A percentile compares a stretch with the other conserved stretches of the same genome.
Evolutionary conservation across 1,140 invertebrate species (phyloP).

Genomic region (Bombus sylvicola): DNA sequence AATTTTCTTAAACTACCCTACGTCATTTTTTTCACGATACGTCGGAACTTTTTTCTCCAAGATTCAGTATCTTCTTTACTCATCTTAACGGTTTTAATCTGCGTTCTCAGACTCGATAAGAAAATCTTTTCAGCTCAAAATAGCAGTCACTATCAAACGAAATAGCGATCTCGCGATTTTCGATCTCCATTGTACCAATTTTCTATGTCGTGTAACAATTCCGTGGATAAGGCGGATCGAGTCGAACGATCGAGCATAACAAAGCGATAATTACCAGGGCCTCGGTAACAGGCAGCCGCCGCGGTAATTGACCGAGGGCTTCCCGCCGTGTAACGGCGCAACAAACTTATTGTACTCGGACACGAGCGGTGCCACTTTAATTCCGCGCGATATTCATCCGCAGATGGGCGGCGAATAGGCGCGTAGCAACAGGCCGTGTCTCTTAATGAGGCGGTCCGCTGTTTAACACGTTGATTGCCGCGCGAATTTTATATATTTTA

Average conservation of each 20-base stretch:
- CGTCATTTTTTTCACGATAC: too few species aligned
- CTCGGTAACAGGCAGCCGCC: slow-evolving; percentile 29
- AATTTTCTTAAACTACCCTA: too few species aligned
- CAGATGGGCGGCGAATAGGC: background rate
- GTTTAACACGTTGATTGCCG: slow-evolving; percentile 9
- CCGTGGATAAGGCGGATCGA: background rate
- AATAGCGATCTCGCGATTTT: too few species aligned
- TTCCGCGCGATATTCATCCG: slow-evolving; percentile 40
- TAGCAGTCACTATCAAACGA: too few species aligned
- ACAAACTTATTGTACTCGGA: slow-evolving; percentile 32
- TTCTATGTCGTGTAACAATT: too few species aligned
- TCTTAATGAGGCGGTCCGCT: slow-evolving; percentile 31
- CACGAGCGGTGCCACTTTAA: slow-evolving; percentile 42
- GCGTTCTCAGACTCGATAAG: too few species aligned
- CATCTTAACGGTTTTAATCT: too few species aligned
- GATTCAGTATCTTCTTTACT: too few species aligned
- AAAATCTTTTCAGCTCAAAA: too few species aligned
- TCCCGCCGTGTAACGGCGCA: slow-evolving; percentile 19
- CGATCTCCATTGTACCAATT: too few species aligned
- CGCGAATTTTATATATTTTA: too few species aligned
- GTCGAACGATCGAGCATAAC: background rate
- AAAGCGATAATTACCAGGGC: slow-evolving; percentile 26
- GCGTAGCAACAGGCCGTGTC: slow-evolving; percentile 2
- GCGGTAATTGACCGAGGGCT: slow-evolving; percentile 28
- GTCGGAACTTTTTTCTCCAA: too few species aligned